Evolutionary conservation across 37 sponge, comb jelly and placozoan genomes (phyloP).

Genomic region (Diacarnus erythraeanus): DNA sequence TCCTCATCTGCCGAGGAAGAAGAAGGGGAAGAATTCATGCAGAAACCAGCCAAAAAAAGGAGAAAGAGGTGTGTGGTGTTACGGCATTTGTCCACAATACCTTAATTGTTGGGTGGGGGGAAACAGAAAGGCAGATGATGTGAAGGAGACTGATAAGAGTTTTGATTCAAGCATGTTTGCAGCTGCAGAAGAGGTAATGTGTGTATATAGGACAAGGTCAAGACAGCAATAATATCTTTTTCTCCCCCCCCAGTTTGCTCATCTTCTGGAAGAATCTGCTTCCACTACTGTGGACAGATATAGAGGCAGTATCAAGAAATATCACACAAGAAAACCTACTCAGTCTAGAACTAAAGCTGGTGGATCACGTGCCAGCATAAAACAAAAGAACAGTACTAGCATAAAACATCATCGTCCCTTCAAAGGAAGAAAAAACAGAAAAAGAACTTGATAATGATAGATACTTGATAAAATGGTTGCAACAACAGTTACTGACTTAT

Average conservation of each 20-base stretch:
- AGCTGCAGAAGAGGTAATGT: conserved; percentile 70
- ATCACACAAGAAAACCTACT: background rate
- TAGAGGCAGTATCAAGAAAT: background rate
- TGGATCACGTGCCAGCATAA: no score
- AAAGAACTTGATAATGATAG: no score
- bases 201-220: background rate
- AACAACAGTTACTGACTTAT: background rate
- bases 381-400: background rate
- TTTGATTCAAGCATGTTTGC: conserved; percentile 72
- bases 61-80: conserved; percentile 1
- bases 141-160: background rate
- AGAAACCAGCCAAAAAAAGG: conserved; percentile 14
- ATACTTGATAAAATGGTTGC: background rate
- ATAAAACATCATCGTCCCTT: background rate
- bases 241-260: conserved; percentile 44
- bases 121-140: background rate
- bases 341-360: background rate
- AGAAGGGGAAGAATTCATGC: conserved; percentile 29
- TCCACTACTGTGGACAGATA: background rate
- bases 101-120: background rate
- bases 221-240: background rate
- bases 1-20: conserved; percentile 43
- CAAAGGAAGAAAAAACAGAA: background rate
- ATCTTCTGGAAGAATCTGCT: conserved; percentile 35
- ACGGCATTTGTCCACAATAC: background rate